Conservation (phyloP, 2,113 vertebrate genomes). For the Spea bombifrons region DNA sequence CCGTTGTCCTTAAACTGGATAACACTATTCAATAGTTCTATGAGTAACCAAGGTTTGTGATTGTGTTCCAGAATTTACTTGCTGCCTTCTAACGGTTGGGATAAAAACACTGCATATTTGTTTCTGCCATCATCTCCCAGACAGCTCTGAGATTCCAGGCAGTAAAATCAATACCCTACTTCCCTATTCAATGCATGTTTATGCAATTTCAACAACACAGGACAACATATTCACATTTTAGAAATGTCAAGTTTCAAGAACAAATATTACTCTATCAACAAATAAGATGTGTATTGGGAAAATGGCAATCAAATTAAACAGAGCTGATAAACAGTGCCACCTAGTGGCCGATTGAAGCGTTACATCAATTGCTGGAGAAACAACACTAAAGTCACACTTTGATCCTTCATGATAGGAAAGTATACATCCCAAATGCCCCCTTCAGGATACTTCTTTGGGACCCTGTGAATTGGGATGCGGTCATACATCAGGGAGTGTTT, state of each 20-base stretch:
- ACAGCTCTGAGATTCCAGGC: conserved; percentile 19
- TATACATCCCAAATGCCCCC: no score
- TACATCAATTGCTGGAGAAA: no score
- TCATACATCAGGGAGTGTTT: no score
- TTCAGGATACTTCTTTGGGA: no score
- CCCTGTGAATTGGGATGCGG: no score
- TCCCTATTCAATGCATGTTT: conserved; percentile 27
- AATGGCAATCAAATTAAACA: conserved; percentile 3
- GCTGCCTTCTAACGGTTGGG: no score
- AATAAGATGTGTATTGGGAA: conserved; percentile 11
- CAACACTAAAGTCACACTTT: no score
- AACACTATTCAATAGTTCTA: no score
- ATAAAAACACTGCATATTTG: background rate
- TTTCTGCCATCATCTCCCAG: background rate
- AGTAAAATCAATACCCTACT: conserved; percentile 29
- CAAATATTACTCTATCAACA: conserved; percentile 34
- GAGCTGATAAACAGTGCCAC: conserved; percentile 19
- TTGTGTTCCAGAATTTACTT: no score
- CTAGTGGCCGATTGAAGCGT: background rate
- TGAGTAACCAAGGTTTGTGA: no score
- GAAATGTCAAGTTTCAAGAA: conserved; percentile 33
- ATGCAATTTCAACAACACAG: conserved; percentile 39
- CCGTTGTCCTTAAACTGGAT: no score
- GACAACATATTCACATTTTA: conserved; percentile 40
- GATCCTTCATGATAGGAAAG: no score